phyloP scores from a whole-genome alignment of 2,113 vertebrate species.

The Apteryx mantelli region DNA sequence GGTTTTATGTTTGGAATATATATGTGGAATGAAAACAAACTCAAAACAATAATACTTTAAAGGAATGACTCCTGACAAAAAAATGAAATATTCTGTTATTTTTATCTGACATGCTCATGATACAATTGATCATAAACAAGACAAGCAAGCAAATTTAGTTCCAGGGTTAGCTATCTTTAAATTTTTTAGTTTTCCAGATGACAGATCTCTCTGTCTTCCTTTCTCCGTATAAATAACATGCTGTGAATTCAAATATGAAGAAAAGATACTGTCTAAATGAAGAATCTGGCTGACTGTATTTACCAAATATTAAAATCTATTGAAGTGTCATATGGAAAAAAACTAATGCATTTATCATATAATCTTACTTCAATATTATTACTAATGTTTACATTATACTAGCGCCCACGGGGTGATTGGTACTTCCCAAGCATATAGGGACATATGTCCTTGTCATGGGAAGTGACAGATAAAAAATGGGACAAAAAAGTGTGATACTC shows the following conservation, averaged over 20 bases:
- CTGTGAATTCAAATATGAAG: neutral
- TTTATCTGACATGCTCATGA: neutral
- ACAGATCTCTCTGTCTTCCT: neutral
- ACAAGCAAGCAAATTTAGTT: constrained; percentile 13
- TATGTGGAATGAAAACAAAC: neutral
- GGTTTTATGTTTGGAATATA: neutral
- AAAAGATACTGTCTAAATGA: neutral
- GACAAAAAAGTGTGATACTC: neutral
- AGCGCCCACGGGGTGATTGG: neutral
- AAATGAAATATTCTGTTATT: neutral
- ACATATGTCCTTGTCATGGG: neutral
- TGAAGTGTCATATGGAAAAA: neutral
- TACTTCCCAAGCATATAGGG: neutral
- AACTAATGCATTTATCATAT: neutral
- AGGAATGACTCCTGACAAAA: constrained; percentile 22
- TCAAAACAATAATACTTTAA: neutral
- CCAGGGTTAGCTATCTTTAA: neutral
- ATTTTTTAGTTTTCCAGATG: neutral
- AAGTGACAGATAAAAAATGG: neutral
- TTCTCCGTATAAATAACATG: neutral
- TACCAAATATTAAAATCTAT: neutral
- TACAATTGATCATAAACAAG: constrained; percentile 3
- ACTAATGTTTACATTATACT: neutral
- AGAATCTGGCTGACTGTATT: neutral
- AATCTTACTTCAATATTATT: neutral